Evolutionary conservation across 2,888 invertebrate species (phyloP).

Genomic region (Metallyticus violacea): DNA sequence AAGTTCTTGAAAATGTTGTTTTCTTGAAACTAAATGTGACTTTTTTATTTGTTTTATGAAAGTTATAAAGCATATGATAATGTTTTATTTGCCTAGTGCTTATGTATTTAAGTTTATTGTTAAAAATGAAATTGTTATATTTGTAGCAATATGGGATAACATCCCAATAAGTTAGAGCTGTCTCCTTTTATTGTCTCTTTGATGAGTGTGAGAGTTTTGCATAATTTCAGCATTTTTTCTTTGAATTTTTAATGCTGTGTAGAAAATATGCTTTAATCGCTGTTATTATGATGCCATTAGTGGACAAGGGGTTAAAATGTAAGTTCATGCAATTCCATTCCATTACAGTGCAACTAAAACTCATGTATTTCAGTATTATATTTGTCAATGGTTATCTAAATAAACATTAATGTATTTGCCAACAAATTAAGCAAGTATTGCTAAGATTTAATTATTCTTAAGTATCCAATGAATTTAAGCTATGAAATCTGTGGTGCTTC

Average conservation of each 20-base stretch:
- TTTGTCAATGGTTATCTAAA: not conserved
- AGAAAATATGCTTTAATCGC: constrained; percentile 11
- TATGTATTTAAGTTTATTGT: constrained; percentile 4
- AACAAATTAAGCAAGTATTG: not conserved
- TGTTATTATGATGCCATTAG: constrained; percentile 3
- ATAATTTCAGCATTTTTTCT: not conserved
- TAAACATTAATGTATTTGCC: not conserved
- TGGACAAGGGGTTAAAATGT: not conserved
- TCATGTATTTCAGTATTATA: not conserved
- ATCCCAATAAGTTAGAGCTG: not conserved
- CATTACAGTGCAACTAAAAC: not conserved
- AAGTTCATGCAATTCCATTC: not conserved
- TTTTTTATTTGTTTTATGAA: not conserved
- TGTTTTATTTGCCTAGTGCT: not conserved
- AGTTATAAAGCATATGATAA: not conserved
- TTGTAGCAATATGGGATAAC: not conserved
- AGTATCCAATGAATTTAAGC: not conserved
- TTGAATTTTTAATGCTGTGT: not conserved
- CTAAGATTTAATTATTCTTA: not conserved
- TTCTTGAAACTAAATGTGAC: not conserved
- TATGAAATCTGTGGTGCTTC: not conserved
- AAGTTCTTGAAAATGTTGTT: not conserved
- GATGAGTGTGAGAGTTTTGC: not conserved
- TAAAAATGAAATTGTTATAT: not conserved
- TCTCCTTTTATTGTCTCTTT: not conserved